Evolutionary conservation across 2,888 invertebrate species (phyloP).

Genomic region (Andrena trimmerana): DNA sequence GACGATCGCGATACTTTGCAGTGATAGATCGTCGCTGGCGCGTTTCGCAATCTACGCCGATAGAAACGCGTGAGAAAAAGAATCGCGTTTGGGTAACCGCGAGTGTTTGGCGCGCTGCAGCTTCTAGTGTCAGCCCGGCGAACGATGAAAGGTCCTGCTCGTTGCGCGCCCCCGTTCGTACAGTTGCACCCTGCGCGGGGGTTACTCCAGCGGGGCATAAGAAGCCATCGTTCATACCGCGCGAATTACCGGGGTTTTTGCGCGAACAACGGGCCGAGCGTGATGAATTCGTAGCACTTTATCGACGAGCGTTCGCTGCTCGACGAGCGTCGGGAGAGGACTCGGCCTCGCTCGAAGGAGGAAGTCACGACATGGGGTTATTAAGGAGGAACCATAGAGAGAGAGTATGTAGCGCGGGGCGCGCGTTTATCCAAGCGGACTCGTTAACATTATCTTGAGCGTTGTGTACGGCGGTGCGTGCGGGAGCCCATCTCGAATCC

Average conservation of each 20-base stretch:
- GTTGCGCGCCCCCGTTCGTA: slow-evolving; percentile 20
- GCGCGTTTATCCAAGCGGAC: slow-evolving; percentile 74
- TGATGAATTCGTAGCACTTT: slow-evolving; percentile 63
- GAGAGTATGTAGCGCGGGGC: slow-evolving; percentile 22
- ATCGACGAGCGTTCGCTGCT: slow-evolving; percentile 58
- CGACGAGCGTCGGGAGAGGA: slow-evolving; percentile 21
- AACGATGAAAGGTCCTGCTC: slow-evolving; percentile 4
- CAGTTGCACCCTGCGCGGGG: background rate
- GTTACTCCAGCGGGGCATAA: background rate
- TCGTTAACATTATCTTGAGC: slow-evolving; percentile 80
- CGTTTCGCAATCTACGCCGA: background rate
- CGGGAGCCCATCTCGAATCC: slow-evolving; percentile 80
- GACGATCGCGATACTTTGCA: background rate
- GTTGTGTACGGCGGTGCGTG: slow-evolving; percentile 77
- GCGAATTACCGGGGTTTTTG: slow-evolving; percentile 27
- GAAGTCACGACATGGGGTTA: slow-evolving; percentile 79
- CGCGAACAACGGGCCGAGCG: slow-evolving; percentile 6
- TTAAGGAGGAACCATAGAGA: slow-evolving; percentile 75
- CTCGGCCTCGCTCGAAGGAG: slow-evolving; percentile 61
- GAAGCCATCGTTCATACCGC: slow-evolving; percentile 26
- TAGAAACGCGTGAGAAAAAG: background rate
- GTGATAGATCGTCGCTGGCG: slow-evolving; percentile 28
- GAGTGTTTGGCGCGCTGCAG: background rate
- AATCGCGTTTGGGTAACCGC: background rate
- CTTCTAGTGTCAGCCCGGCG: background rate